Evolutionary conservation across 2,888 invertebrate species (phyloP).

Genomic region (Ypsolopha sequella): DNA sequence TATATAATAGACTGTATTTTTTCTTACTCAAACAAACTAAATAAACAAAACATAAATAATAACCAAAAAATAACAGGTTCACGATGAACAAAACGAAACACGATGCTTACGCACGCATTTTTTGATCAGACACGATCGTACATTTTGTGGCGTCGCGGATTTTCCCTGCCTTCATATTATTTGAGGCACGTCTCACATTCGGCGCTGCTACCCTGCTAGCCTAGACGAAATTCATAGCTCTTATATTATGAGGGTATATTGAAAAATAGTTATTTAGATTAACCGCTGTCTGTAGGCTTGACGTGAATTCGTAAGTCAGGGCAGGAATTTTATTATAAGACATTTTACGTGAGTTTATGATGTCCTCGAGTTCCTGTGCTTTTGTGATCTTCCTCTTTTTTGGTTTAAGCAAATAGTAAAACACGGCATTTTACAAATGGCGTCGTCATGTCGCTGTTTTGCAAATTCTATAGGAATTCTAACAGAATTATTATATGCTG

Average conservation of each 20-base stretch:
- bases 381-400: background rate
- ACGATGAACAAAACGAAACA: no score
- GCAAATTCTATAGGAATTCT: no score
- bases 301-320: background rate
- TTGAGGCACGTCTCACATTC: conserved; percentile 39
- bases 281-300: conserved; percentile 8
- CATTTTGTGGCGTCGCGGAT: background rate
- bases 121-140: background rate
- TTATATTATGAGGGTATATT: conserved; percentile 44
- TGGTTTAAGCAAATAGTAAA: no score
- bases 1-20: no score
- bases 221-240: conserved; percentile 52
- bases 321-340: background rate
- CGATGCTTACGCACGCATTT: no score
- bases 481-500: no score
- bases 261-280: conserved; percentile 64
- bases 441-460: no score
- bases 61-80: no score
- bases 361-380: background rate
- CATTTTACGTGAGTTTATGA: background rate
- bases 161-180: conserved; percentile 20
- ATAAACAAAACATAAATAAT: no score
- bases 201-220: conserved; percentile 10
- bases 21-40: no score
- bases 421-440: no score